A percentile compares a stretch with the other conserved stretches of the same genome.
Evolutionary conservation across 1,140 invertebrate genomes (phyloP).

Genomic region (Trichonephila inaurata): DNA sequence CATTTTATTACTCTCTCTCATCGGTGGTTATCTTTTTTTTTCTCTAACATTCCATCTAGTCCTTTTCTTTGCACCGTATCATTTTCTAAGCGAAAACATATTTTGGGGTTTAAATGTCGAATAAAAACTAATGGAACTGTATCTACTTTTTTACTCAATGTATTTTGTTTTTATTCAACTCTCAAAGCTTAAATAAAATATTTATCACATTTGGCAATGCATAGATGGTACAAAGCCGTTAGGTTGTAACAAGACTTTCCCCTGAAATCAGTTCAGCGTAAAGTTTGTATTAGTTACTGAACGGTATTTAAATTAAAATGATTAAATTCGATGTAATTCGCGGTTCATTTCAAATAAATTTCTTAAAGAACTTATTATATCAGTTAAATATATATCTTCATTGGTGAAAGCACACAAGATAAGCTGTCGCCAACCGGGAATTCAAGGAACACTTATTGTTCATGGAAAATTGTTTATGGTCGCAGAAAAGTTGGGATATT

Average conservation of each 20-base stretch:
- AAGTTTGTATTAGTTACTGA: too few species aligned
- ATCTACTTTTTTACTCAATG: background rate
- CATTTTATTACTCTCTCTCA: background rate
- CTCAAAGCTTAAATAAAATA: background rate
- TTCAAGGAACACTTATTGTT: too few species aligned
- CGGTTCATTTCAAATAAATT: too few species aligned
- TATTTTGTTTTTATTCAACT: background rate
- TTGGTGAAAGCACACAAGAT: too few species aligned
- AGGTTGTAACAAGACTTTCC: background rate
- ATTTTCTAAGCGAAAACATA: background rate
- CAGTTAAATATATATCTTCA: too few species aligned
- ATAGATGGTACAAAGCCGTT: background rate
- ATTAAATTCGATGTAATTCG: too few species aligned
- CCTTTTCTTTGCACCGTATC: background rate
- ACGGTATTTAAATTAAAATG: too few species aligned
- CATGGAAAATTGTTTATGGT: too few species aligned
- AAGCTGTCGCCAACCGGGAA: too few species aligned
- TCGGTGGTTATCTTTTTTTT: background rate
- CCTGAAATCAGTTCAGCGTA: too few species aligned
- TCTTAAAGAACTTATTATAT: too few species aligned
- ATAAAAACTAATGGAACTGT: background rate
- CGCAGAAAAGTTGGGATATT: too few species aligned
- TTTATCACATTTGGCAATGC: background rate
- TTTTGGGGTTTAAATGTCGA: background rate
- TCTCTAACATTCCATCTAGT: background rate